Percentiles rank a stretch among this genome's conserved stretches.
Evolutionary conservation across 2,113 vertebrate genomes (phyloP).

Genomic region (Podarcis muralis): DNA sequence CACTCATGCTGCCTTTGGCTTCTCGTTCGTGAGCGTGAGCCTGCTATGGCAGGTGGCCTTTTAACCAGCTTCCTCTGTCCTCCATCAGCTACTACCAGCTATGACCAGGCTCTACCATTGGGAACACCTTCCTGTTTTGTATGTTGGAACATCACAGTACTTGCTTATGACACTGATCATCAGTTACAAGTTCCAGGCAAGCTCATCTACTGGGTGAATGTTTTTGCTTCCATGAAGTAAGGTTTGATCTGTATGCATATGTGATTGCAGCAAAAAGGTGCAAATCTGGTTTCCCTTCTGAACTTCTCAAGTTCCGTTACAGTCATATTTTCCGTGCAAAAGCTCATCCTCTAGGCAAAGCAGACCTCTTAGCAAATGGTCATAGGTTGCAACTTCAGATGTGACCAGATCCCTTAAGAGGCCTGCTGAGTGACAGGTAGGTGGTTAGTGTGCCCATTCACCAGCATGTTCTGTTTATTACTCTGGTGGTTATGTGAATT

Average conservation of each 20-base stretch:
- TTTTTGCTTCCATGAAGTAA: neutral
- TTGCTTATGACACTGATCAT: neutral
- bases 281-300: neutral
- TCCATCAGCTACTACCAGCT: neutral
- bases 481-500: constrained; percentile 44
- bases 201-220: neutral
- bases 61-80: neutral
- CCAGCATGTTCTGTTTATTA: constrained; percentile 38
- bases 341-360: neutral
- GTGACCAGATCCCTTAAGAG: neutral
- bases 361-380: neutral
- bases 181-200: no score
- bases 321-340: neutral
- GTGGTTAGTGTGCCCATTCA: constrained; percentile 14
- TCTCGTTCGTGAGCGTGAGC: neutral
- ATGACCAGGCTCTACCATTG: neutral
- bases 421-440: neutral
- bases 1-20: neutral
- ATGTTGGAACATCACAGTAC: neutral
- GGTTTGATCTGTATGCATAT: neutral
- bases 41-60: neutral
- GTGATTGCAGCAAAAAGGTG: neutral
- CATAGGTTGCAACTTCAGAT: constrained; percentile 3
- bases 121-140: neutral
- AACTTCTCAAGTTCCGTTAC: no score